Conservation (phyloP, 2,888 invertebrate species). For the Taenaris catops region DNA sequence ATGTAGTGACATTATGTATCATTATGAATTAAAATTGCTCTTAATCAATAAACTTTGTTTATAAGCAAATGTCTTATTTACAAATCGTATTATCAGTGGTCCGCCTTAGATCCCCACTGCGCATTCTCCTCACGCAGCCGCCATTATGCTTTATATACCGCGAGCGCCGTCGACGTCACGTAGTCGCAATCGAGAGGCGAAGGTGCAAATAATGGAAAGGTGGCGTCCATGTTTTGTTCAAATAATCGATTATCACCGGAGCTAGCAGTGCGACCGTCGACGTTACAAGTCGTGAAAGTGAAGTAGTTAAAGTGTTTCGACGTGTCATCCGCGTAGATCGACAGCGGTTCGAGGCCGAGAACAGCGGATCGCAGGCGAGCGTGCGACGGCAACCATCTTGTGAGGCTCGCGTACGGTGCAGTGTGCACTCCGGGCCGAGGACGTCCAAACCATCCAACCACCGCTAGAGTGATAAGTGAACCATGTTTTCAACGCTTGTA, state of each 20-base stretch:
- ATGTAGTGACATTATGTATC: too few species aligned
- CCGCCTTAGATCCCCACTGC: conserved; percentile 63
- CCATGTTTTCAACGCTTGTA: too few species aligned
- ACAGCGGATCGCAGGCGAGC: conserved; percentile 44
- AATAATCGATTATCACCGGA: conserved; percentile 69
- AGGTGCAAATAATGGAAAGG: conserved; percentile 74
- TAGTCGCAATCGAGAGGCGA: conserved; percentile 76
- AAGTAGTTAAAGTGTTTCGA: conserved; percentile 67
- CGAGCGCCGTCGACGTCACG: conserved; percentile 62
- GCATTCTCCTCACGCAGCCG: conserved; percentile 59
- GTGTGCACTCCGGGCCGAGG: conserved; percentile 45
- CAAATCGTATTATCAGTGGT: conserved; percentile 19
- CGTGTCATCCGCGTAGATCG: conserved; percentile 73
- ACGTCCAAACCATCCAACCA: conserved; percentile 37
- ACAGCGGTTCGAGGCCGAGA: conserved; percentile 66
- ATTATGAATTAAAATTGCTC: too few species aligned
- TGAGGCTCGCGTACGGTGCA: conserved; percentile 37
- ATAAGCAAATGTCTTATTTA: too few species aligned
- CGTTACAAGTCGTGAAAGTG: conserved; percentile 65
- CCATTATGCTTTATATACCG: conserved; percentile 57
- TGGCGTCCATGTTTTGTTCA: conserved; percentile 67
- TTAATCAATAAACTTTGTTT: too few species aligned
- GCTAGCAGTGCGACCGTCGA: conserved; percentile 74
- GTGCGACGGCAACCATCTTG: conserved; percentile 58
- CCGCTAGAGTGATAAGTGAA: conserved; percentile 51